Conservation (phyloP, 1,140 invertebrate genomes). For the Cotesia chilonis region DNA sequence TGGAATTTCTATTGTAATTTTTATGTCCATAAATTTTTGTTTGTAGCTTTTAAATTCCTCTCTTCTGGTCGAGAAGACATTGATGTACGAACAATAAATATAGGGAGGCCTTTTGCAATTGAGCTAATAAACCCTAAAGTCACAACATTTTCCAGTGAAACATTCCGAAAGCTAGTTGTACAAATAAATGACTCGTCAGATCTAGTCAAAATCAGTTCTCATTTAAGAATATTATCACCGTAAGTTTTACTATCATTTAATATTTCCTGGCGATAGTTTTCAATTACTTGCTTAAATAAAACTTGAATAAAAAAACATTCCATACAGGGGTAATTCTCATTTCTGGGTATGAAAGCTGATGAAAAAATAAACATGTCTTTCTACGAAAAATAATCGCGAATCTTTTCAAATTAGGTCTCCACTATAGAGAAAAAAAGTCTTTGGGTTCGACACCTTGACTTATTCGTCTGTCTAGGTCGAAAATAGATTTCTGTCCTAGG, state of each 20-base stretch:
- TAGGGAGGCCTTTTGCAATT: slow-evolving; percentile 85
- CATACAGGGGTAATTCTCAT: no score
- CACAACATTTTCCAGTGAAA: slow-evolving; percentile 65
- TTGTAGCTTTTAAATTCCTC: slow-evolving; percentile 74
- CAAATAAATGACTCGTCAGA: slow-evolving; percentile 71
- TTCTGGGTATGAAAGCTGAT: no score
- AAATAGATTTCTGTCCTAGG: no score
- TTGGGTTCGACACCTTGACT: no score
- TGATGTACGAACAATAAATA: slow-evolving; percentile 88
- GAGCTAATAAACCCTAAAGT: slow-evolving; percentile 78
- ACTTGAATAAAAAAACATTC: no score
- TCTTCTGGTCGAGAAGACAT: slow-evolving; percentile 95
- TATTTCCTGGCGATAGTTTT: not conserved
- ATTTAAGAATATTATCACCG: slow-evolving; percentile 73
- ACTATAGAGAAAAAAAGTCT: no score
- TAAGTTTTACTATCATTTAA: slow-evolving; percentile 54
- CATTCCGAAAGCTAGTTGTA: slow-evolving; percentile 69
- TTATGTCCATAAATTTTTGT: slow-evolving; percentile 11
- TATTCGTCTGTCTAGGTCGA: no score
- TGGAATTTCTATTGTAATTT: not conserved
- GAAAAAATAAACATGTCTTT: no score
- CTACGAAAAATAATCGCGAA: no score
- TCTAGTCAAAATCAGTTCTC: slow-evolving; percentile 70
- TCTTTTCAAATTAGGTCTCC: no score
- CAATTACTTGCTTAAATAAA: not conserved